These are phyloP conservation scores for Arenaria interpres DNA, from an alignment of 2,113 vertebrate species.

Conservation along the genomic window DNA sequence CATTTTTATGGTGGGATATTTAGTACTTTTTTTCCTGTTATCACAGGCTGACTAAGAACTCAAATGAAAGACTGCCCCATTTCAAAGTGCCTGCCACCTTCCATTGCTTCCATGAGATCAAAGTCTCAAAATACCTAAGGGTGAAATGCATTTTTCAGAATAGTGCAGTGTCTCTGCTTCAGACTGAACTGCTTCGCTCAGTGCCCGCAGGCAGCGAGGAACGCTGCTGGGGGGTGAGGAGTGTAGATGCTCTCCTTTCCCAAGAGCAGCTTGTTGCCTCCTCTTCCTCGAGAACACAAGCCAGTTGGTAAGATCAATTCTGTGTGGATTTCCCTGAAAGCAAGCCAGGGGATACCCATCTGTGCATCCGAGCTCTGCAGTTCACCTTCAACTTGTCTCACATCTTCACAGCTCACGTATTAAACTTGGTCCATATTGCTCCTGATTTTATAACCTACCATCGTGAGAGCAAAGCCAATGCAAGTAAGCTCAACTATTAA, in stretches of 20 bases:
- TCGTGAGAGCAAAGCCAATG: neutral
- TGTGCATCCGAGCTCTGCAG: neutral
- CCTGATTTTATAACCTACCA: neutral
- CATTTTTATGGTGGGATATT: neutral
- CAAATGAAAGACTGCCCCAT: neutral
- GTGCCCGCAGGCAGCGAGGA: neutral
- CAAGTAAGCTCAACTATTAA: neutral
- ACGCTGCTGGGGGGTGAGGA: neutral
- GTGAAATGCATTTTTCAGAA: neutral
- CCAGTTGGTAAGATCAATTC: neutral
- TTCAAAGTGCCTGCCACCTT: neutral
- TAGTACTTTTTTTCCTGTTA: neutral
- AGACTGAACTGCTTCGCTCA: neutral
- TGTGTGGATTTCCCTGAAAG: neutral
- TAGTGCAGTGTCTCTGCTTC: neutral
- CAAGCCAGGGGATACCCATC: neutral
- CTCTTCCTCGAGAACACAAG: neutral
- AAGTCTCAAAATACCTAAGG: neutral
- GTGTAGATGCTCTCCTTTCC: neutral
- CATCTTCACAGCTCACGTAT: neutral
- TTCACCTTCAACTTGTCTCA: neutral
- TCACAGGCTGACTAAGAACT: neutral
- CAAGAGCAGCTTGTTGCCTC: neutral
- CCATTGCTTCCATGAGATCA: neutral
- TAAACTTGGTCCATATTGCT: neutral